Base-by-base conservation (phyloP, 2,888 invertebrate species). In the Noctua janthe region DNA sequence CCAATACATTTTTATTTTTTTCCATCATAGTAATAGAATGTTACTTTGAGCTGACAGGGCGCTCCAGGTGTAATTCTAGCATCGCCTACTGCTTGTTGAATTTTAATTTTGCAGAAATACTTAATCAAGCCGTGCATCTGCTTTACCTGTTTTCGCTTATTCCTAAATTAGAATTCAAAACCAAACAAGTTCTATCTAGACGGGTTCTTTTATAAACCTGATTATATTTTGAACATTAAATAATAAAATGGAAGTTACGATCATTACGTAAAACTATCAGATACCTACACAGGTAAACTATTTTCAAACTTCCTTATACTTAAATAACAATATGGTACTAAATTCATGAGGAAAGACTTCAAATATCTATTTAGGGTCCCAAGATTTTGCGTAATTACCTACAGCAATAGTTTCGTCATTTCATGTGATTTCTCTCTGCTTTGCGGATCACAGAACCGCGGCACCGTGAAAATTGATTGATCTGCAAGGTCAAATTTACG, bases 151-250 rank as follows among this genome's bases (percentile, higher is more conserved):
- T 75, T 43, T 35, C 17, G 13, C 13, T 20, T 15, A 54, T 77
- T 78, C 43, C 8, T 51, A n/a, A 69, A 51, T 39, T 51, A 67
- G 51, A 78, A 69, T 59, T 13, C 8, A 54, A 20, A 39, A 49
- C 17, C 0, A 11, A 71, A 80, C 66, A 56, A 23, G 71, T 80
- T 80, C 5, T 10, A 17, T 49, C 6, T 29, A 49, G 29, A 29
- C 81, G 13, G 49, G 72, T 71, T 56, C 8, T 76, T 23, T 49
- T 23, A 3, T 3, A 51, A 56, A 81, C 81, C 66, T 51, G 80
- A 29, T 49, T 66, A 10, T 51, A 54, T 78, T 79, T n/a, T 1
- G 1, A 64, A 47, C 11, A 78, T 51, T 59, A 29, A 7, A 3
- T 79, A 20, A 79, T 64, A 62, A 20, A 59, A 23, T 20, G 0